A percentile compares a stretch with the other conserved stretches of the same genome.
Evolutionary conservation across 2,888 invertebrate genomes (phyloP).

Genomic region (Scrobipalpa costella): DNA sequence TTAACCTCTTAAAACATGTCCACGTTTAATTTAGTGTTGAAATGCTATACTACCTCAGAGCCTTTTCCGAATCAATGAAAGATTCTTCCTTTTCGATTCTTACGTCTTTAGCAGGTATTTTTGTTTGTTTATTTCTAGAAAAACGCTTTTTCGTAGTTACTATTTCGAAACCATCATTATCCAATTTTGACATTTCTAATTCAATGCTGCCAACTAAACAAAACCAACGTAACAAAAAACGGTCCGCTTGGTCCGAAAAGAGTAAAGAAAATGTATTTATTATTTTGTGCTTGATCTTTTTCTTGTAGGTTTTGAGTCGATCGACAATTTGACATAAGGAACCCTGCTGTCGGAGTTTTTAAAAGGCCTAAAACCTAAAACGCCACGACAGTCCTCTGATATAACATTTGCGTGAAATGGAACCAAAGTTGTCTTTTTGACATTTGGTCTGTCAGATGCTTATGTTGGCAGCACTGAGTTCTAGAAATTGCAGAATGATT

Average conservation of each 20-base stretch:
- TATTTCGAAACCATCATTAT: conserved; percentile 70
- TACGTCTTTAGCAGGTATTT: conserved; percentile 47
- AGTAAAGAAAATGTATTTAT: too few relatives aligned
- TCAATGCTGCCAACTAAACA: conserved; percentile 28
- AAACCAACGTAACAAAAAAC: neutral
- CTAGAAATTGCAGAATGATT: neutral
- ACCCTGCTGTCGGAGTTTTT: neutral
- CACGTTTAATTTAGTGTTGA: neutral
- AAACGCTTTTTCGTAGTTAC: conserved; percentile 58
- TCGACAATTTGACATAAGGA: too few relatives aligned
- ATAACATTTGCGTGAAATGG: neutral
- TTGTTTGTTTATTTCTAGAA: conserved; percentile 58
- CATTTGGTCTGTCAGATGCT: neutral
- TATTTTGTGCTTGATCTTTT: too few relatives aligned
- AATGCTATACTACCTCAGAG: conserved; percentile 48
- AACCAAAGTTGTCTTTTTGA: neutral
- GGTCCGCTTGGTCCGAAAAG: neutral
- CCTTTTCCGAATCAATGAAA: conserved; percentile 52
- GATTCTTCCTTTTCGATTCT: conserved; percentile 48
- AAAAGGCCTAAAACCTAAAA: too few relatives aligned
- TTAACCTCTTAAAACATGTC: conserved; percentile 57
- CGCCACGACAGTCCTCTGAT: too few relatives aligned
- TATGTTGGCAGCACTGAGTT: neutral
- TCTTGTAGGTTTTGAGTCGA: too few relatives aligned
- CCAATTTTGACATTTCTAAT: conserved; percentile 65